Evolutionary conservation across 2,113 vertebrate genomes (phyloP).

Genomic region (Equus przewalskii): DNA sequence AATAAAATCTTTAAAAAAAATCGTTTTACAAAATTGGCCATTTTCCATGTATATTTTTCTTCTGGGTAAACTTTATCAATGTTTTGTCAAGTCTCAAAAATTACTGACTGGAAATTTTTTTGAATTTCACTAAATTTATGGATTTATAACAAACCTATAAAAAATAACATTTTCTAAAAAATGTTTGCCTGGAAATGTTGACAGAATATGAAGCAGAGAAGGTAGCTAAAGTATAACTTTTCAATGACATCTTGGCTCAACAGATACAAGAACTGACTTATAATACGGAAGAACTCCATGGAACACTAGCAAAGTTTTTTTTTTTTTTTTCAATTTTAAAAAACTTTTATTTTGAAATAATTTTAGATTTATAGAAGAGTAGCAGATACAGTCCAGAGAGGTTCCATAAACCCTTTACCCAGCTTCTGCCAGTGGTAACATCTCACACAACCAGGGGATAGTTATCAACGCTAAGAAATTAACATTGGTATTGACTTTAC

Average conservation of each 20-base stretch:
- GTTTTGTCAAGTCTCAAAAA: background rate
- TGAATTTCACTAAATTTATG: background rate
- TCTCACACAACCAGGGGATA: background rate
- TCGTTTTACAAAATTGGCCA: background rate
- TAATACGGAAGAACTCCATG: background rate
- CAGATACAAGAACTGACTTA: background rate
- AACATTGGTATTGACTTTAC: background rate
- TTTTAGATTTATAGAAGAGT: background rate
- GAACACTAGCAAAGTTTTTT: background rate
- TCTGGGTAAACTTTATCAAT: conserved; percentile 4
- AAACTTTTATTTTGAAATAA: background rate
- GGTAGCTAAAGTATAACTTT: conserved; percentile 25
- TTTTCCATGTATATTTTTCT: background rate
- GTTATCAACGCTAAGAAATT: background rate
- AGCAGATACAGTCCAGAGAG: background rate
- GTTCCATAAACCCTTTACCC: background rate
- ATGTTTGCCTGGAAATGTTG: background rate
- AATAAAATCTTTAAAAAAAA: background rate
- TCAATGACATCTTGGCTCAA: background rate
- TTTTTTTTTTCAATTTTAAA: background rate
- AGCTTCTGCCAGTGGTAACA: background rate
- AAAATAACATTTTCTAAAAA: background rate
- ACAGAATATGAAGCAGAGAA: background rate
- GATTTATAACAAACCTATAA: background rate
- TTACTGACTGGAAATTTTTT: background rate